Conservation (phyloP, 2,797 vertebrate genomes). For the Euthynnus affinis region DNA sequence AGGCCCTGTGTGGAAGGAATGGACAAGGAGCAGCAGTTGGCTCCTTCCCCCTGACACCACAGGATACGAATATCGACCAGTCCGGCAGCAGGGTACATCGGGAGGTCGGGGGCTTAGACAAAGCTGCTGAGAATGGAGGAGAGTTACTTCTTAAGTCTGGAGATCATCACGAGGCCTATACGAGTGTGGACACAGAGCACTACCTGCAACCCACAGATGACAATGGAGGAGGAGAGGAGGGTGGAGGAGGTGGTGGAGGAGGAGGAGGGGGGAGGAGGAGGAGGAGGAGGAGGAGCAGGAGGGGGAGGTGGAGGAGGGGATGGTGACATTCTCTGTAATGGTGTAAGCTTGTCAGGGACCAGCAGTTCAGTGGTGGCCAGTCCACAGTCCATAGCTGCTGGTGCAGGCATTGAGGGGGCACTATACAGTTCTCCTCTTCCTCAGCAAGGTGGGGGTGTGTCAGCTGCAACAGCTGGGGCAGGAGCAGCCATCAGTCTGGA, state of each 20-base stretch:
- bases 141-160: constrained; percentile 91
- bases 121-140: constrained; percentile 79
- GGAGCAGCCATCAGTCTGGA: constrained; percentile 92
- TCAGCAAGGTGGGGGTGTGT: constrained; percentile 84
- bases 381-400: constrained; percentile 90
- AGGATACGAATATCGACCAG: constrained; percentile 65
- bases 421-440: constrained; percentile 91
- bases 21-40: constrained; percentile 55
- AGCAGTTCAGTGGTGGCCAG: constrained; percentile 77
- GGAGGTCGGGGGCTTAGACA: constrained; percentile 89
- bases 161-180: constrained; percentile 89
- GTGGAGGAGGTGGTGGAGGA: constrained; percentile 48
- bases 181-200: constrained; percentile 87
- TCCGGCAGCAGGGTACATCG: constrained; percentile 84
- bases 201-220: constrained; percentile 88
- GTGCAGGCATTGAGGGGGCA: constrained; percentile 90
- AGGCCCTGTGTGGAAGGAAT: constrained; percentile 79
- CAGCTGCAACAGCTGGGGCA: constrained; percentile 57
- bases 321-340: constrained; percentile 84
- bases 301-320: constrained; percentile 51
- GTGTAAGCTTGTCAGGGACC: constrained; percentile 71
- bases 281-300: too few relatives aligned
- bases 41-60: constrained; percentile 68
- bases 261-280: constrained; percentile 66
- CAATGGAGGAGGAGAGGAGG: constrained; percentile 68